phyloP scores from a whole-genome alignment of 2,797 vertebrate genomes.

The Okamejei kenojei region DNA sequence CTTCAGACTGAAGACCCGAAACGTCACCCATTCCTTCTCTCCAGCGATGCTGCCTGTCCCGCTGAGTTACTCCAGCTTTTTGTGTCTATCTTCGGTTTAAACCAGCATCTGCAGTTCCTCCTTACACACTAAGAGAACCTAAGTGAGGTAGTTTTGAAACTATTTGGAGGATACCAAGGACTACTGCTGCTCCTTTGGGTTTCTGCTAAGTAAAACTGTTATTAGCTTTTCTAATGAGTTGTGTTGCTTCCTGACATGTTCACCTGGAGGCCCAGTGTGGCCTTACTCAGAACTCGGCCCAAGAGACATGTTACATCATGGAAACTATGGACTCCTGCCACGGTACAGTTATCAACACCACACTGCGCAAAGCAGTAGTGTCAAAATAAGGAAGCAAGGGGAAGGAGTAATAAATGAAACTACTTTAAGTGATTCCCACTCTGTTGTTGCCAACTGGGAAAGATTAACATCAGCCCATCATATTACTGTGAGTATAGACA shows the following conservation, averaged over 20 bases:
- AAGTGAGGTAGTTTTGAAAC: neutral
- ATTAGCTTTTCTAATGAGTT: neutral
- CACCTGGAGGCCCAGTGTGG: neutral
- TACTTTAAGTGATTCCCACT: neutral
- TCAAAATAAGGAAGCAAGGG: neutral
- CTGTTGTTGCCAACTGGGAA: neutral
- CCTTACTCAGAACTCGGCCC: neutral
- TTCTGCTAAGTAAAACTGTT: neutral
- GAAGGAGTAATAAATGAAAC: neutral
- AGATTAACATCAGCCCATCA: neutral
- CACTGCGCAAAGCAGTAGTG: neutral
- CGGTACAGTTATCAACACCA: neutral
- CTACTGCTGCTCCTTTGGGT: neutral
- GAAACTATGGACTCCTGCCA: neutral
- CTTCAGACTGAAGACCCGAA: no score
- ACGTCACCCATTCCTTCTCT: no score
- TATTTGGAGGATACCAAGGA: neutral
- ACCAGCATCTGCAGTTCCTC: no score
- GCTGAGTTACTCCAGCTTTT: no score
- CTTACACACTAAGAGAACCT: no score
- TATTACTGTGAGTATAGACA: neutral
- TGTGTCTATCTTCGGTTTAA: no score
- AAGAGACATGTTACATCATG: neutral
- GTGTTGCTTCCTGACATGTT: neutral
- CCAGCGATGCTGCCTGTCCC: no score